Base-by-base conservation (phyloP, 2,888 invertebrate species). In the Neuroscelio doddi region DNA sequence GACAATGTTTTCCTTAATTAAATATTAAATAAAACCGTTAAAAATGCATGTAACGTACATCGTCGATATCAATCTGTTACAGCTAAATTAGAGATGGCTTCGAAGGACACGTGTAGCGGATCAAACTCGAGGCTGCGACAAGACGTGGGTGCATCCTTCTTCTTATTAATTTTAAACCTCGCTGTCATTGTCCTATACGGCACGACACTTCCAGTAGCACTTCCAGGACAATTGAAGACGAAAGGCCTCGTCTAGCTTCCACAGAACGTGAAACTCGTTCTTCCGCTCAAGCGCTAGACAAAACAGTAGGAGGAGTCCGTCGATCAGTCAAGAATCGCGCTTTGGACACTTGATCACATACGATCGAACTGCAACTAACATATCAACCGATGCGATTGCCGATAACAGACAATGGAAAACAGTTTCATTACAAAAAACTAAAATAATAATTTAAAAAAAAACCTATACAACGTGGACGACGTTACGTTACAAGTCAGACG, bases 51-150 rank as follows among this genome's bases (percentile, higher is more conserved):
- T 26, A 8, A 26, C 52, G n/a, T n/a, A n/a, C n/a, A n/a, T n/a
- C n/a, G n/a, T n/a, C n/a, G n/a, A n/a, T n/a, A n/a, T n/a, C n/a
- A n/a, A n/a, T 74, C 14, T 78, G 74, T 82, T 81, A 0, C 77
- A 84, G 84, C 83, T 5, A 81, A 82, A 73, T 63, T 82, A 68
- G 82, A 84, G 10, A 74, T 78, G 63, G 68, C 68, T 17, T 72
- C 82, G 38, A 80, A 81, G 66, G 79, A 80, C 34, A 76, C 80
- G 24, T 83, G 84, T 74, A 82, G 79, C 69, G 79, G 82, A 24
- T 72, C 76, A 34, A 62, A 63, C 56, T 52, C 71, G 16, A 56
- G 53, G 15, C 30, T 61, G 5, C 56, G 58, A 26, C 57, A 47
- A 32, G 58, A 71, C 42, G 67, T 67, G 46, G 62, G 68, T 26